Evolutionary conservation across 2,113 vertebrate genomes (phyloP).

Genomic region (Himantopus leucocephalus): DNA sequence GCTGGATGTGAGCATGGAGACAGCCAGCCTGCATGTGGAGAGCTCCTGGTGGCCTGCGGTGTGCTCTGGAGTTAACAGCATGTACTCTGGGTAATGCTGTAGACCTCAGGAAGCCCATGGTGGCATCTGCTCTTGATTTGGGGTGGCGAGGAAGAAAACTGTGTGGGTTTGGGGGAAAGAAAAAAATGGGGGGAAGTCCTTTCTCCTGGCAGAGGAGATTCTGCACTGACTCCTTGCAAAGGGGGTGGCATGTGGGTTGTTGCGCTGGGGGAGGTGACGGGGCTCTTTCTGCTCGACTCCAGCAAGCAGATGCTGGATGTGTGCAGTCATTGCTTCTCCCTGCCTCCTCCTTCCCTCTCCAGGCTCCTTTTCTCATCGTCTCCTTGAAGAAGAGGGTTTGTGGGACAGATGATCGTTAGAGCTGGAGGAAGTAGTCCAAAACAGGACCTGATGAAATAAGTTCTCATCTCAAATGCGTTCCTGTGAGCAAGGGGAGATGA

Average conservation of each 20-base stretch:
- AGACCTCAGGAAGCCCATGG: not conserved
- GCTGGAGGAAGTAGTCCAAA: not conserved
- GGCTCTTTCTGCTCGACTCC: not conserved
- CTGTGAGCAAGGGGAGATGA: not conserved
- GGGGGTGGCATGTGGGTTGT: fast-evolving
- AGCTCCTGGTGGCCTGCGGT: not conserved
- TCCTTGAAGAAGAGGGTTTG: not conserved
- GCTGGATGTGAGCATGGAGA: not conserved
- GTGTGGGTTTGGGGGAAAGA: too few species aligned
- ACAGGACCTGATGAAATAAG: not conserved
- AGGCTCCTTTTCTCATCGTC: not conserved
- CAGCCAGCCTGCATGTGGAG: not conserved
- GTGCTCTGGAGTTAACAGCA: not conserved
- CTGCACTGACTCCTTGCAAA: not conserved
- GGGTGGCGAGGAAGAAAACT: not conserved
- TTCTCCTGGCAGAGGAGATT: not conserved
- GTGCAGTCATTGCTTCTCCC: not conserved
- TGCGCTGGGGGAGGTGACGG: not conserved
- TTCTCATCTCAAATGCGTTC: not conserved
- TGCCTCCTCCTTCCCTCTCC: not conserved
- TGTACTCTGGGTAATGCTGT: not conserved
- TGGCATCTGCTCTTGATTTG: not conserved
- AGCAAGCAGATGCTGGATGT: not conserved
- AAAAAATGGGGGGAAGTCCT: not conserved
- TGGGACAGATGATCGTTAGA: not conserved